Evolutionary conservation across 2,113 vertebrate genomes (phyloP), one percentile per base, ranked within the genome.

Genomic region (Hydrolagus affinis): DNA sequence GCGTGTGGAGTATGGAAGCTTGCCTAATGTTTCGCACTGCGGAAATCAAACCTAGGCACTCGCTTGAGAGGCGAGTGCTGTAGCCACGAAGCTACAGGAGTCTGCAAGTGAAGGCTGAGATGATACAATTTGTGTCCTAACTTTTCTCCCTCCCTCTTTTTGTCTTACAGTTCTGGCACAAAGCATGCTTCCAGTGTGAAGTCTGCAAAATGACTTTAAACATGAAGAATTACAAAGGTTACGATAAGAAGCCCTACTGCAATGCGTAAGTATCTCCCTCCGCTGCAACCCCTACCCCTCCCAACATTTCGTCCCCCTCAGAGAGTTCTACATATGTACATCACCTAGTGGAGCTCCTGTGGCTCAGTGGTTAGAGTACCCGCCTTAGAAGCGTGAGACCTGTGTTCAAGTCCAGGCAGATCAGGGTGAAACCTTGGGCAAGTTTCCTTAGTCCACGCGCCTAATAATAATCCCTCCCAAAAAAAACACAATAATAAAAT

Each of bases 211-310:
- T 95, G 94, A 94, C 94, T 4, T 90, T 95, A 6, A 95, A 95
- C 89, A 95, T 95, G 94, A 95, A 95, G 85, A 95, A 95, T 91
- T 95, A 95, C 93, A 95, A 95, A 90, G 94, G 94, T 88, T 95
- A 95, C 0, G 94, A 94, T 89, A 95, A 95, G 92, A 95, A 93
- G 86, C 94, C 94, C 0, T 95, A 95, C 28, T 95, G 94, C 91
- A 95, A 93, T 0, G 94, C 93, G 94, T 95, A 85, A 94, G 94
- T 95, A 85, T 57, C 19, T 25, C 1, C n/a, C 28, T 23, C 17
- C 21, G 1, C 32, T 25, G 25, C 8, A n/a, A 8, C 56, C 11
- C 44, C 19, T 6, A 9, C 28, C 66, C 1, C 11, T 66, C 23
- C n/a, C 19, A 14, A 14, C 11, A n/a, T 6, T 78, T 32, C 10